These are phyloP conservation scores for Phyllotreta striolata DNA, from an alignment of 2,888 invertebrate species.

Conservation along the genomic window DNA sequence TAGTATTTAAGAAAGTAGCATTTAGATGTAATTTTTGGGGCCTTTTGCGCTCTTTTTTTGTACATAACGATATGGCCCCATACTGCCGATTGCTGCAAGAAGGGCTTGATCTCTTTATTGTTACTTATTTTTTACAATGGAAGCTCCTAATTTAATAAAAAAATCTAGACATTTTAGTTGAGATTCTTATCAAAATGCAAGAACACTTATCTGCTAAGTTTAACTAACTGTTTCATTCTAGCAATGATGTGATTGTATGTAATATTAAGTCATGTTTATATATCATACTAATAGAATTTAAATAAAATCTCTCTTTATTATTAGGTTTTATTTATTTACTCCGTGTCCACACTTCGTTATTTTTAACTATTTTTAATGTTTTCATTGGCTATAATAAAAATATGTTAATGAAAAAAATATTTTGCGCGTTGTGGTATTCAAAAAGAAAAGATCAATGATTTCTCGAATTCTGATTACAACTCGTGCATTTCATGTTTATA, in stretches of 20 bases:
- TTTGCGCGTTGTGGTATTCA: no score
- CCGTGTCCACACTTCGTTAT: neutral
- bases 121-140: constrained; percentile 50
- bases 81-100: constrained; percentile 51
- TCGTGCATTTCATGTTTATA: no score
- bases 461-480: no score
- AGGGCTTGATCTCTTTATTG: constrained; percentile 57
- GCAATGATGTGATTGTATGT: constrained; percentile 61
- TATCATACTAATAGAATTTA: constrained; percentile 58
- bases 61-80: constrained; percentile 52
- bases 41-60: constrained; percentile 49
- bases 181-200: constrained; percentile 36
- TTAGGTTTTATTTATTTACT: constrained; percentile 8
- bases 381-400: neutral
- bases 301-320: constrained; percentile 56
- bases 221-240: constrained; percentile 56
- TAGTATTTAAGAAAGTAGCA: constrained; percentile 34
- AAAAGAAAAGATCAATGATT: no score
- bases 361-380: neutral
- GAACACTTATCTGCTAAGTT: constrained; percentile 45
- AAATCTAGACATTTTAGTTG: constrained; percentile 33
- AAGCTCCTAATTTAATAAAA: constrained; percentile 37
- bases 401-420: no score
- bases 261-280: constrained; percentile 60
- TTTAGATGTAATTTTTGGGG: constrained; percentile 48